phyloP scores from a whole-genome alignment of 2,113 vertebrate species.

The Numida meleagris region DNA sequence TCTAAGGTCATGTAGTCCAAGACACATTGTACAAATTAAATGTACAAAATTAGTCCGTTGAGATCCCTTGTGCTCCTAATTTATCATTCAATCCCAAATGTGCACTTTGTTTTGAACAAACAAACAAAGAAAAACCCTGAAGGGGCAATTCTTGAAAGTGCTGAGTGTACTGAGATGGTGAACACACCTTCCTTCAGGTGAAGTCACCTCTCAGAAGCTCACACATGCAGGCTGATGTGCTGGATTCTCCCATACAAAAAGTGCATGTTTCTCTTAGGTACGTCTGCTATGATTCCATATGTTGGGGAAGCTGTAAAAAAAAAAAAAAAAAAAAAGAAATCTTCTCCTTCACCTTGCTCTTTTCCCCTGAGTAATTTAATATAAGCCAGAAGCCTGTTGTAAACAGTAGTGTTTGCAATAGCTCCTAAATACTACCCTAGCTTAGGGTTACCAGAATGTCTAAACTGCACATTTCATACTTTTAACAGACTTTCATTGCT shows the following conservation, averaged over 20 bases:
- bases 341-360: neutral
- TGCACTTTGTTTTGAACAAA: neutral
- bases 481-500: neutral
- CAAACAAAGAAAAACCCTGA: neutral
- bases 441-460: neutral
- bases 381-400: neutral
- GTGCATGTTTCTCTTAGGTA: neutral
- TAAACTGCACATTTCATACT: neutral
- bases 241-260: neutral
- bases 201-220: neutral
- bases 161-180: accelerated
- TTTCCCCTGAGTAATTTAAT: neutral
- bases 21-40: neutral
- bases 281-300: neutral
- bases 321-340: neutral
- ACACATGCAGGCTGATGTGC: accelerated
- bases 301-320: neutral
- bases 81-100: neutral
- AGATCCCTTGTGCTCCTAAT: neutral
- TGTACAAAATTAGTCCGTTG: neutral
- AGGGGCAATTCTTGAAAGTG: neutral
- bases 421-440: neutral
- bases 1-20: neutral
- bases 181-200: neutral
- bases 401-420: neutral